Conservation (phyloP, 1,140 invertebrate genomes). For the Meloidogyne hapla region DNA sequence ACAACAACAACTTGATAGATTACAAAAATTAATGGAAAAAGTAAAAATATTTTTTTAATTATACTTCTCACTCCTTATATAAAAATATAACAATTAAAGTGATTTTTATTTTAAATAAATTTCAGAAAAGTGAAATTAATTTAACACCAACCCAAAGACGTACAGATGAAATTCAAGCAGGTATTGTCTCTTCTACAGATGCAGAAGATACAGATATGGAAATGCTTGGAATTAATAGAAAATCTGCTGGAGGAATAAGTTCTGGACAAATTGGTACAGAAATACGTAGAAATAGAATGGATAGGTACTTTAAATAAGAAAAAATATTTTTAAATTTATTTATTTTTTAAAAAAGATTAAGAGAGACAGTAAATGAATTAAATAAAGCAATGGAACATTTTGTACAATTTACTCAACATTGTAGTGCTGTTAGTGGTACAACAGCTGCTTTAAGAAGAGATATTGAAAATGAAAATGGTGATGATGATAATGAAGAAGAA, state of each 20-base stretch:
- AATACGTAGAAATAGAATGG: slow-evolving; percentile 48
- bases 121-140: slow-evolving; percentile 17
- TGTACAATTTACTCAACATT: slow-evolving; percentile 34
- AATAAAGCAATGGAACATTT: slow-evolving; percentile 47
- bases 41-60: slow-evolving; percentile 23
- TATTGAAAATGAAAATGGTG: background rate
- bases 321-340: background rate
- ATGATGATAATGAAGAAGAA: background rate
- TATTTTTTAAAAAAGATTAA: slow-evolving; percentile 10
- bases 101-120: slow-evolving; percentile 22
- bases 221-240: slow-evolving; percentile 28
- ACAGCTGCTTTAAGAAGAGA: background rate
- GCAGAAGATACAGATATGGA: slow-evolving; percentile 40
- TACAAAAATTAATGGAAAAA: slow-evolving; percentile 52
- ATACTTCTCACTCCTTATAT: background rate
- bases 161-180: slow-evolving; percentile 1
- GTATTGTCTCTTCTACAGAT: slow-evolving; percentile 38
- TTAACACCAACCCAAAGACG: slow-evolving; percentile 8
- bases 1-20: slow-evolving; percentile 54
- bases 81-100: too few relatives aligned
- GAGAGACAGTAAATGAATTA: slow-evolving; percentile 43
- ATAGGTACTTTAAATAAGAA: slow-evolving; percentile 29
- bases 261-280: slow-evolving; percentile 34
- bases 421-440: background rate
- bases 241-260: slow-evolving; percentile 16